These are phyloP conservation scores for Brachystomella parvula DNA, from an alignment of 1,140 invertebrate genomes.

Conservation along the genomic window DNA sequence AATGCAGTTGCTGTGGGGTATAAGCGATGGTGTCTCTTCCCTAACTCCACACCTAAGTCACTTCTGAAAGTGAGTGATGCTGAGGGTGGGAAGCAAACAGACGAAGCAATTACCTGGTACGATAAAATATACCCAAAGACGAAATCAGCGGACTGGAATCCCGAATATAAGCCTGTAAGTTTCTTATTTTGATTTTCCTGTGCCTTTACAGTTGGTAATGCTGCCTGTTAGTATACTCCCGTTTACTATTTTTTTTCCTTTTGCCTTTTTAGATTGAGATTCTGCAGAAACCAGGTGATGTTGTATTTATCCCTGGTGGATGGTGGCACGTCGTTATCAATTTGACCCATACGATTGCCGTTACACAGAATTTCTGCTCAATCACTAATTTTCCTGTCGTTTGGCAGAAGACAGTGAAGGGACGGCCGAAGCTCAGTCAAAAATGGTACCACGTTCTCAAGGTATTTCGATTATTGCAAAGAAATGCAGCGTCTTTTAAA, in stretches of 20 bases:
- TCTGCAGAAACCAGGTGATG: conserved; percentile 92
- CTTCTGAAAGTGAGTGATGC: conserved; percentile 79
- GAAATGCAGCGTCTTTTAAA: background rate
- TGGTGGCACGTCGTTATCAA: conserved; percentile 99
- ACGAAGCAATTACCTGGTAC: conserved; percentile 99
- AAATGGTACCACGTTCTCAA: conserved; percentile 69
- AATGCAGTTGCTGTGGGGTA: conserved; percentile 92
- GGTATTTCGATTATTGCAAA: too few species aligned
- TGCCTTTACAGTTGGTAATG: too few species aligned
- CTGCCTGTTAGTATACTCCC: background rate
- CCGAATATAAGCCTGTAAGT: conserved; percentile 73
- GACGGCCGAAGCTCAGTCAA: conserved; percentile 84
- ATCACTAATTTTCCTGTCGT: conserved; percentile 92
- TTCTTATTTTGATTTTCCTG: background rate
- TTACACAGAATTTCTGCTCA: conserved; percentile 97
- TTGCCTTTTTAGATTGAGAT: conserved; percentile 69
- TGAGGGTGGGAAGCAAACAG: conserved; percentile 89
- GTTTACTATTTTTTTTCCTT: background rate
- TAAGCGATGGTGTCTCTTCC: conserved; percentile 98
- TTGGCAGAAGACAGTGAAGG: conserved; percentile 96
- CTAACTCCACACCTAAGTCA: conserved; percentile 91
- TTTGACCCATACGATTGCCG: conserved; percentile 87
- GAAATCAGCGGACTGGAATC: conserved; percentile 77
- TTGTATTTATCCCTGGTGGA: conserved; percentile 94
- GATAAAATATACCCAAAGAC: conserved; percentile 92